Percentiles rank a stretch among this genome's conserved stretches.
Evolutionary conservation across 2,113 vertebrate species (phyloP).

Genomic region (Perca flavescens): DNA sequence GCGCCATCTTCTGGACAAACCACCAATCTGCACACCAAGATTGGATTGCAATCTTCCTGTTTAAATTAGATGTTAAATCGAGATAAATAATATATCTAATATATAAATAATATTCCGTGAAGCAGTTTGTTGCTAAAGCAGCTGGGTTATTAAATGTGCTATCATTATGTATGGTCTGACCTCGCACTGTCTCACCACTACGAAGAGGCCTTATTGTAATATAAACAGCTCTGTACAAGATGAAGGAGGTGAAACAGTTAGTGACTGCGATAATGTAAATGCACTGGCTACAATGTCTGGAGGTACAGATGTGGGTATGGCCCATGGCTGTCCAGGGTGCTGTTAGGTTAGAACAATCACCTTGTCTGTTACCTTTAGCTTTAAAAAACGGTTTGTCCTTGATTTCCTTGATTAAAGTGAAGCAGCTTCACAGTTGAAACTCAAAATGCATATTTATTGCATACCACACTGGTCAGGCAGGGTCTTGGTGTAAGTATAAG

Average conservation of each 20-base stretch:
- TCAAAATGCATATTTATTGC: neutral
- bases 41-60: neutral
- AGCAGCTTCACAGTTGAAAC: neutral
- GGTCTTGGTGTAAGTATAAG: neutral
- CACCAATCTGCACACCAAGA: neutral
- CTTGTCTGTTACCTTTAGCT: neutral
- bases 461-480: neutral
- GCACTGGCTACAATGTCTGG: neutral
- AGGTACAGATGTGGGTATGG: neutral
- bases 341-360: neutral
- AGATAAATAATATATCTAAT: neutral
- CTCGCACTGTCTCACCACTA: neutral
- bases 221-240: neutral
- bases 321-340: neutral
- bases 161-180: too few relatives aligned
- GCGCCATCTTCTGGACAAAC: conserved; percentile 57
- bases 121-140: too few relatives aligned
- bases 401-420: neutral
- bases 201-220: neutral
- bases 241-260: neutral
- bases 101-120: too few relatives aligned
- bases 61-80: neutral
- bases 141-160: too few relatives aligned
- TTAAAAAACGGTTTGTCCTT: neutral
- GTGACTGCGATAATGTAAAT: neutral